A percentile compares a stretch with the other conserved stretches of the same genome.
Evolutionary conservation across 2,113 vertebrate species (phyloP).

Genomic region (Merops nubicus): DNA sequence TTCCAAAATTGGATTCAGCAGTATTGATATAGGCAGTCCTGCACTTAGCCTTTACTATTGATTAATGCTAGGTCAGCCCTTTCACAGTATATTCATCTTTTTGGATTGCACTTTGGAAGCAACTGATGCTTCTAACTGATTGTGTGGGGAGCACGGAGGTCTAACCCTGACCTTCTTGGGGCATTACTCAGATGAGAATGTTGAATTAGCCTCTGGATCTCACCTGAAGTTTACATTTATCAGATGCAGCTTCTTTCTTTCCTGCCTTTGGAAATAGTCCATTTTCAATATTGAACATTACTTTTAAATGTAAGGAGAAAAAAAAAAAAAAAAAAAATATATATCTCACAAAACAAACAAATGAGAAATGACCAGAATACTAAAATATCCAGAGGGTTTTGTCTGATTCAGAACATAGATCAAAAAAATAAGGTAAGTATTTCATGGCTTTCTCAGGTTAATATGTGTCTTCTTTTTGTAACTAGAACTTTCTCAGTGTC

Average conservation of each 20-base stretch:
- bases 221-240: neutral
- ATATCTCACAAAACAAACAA: neutral
- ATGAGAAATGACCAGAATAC: neutral
- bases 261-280: neutral
- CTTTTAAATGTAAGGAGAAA: neutral
- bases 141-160: neutral
- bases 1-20: slow-evolving; percentile 12
- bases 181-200: neutral
- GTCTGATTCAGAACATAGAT: neutral
- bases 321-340: neutral
- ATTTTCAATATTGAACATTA: neutral
- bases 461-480: neutral
- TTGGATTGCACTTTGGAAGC: neutral
- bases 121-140: neutral
- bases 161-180: neutral
- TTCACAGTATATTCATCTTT: slow-evolving; percentile 26
- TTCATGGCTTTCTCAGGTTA: neutral
- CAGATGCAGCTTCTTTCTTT: neutral
- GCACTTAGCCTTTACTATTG: neutral
- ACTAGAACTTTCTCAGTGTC: neutral
- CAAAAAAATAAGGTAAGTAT: no score
- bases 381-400: neutral
- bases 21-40: slow-evolving; percentile 2
- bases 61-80: slow-evolving; percentile 26
- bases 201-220: slow-evolving; percentile 1